A percentile compares a stretch with the other conserved stretches of the same genome.
These are phyloP conservation scores for Sceloporus tristichus DNA, from an alignment of 2,113 vertebrate species.

Conservation along the genomic window DNA sequence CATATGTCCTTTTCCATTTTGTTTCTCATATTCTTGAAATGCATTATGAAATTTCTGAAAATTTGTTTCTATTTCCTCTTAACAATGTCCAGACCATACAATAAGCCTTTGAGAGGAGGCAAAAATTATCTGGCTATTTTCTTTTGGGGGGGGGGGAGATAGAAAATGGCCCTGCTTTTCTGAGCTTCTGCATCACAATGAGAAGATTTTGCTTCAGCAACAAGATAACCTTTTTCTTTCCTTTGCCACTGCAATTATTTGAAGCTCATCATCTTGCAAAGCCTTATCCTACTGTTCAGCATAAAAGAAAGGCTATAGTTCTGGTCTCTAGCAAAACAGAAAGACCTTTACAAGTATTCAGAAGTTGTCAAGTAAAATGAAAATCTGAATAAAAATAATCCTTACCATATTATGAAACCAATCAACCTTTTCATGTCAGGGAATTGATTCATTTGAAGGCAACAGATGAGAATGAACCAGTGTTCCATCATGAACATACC, in stretches of 20 bases:
- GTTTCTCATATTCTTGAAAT: not conserved
- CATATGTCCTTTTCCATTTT: not conserved
- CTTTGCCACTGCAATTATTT: conserved; percentile 43
- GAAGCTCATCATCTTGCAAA: conserved; percentile 26
- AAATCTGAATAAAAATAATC: conserved; percentile 20
- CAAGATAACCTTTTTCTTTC: conserved; percentile 38
- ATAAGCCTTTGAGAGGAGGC: conserved; percentile 26
- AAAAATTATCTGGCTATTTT: conserved; percentile 22
- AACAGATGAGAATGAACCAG: not conserved
- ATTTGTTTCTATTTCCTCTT: conserved; percentile 17
- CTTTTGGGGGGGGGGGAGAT: not conserved
- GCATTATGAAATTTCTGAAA: conserved; percentile 10
- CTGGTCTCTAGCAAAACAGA: not conserved
- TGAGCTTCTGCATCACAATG: conserved; percentile 35
- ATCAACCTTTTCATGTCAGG: not conserved
- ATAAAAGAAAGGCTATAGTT: conserved; percentile 32
- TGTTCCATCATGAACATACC: not conserved
- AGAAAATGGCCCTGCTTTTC: conserved; percentile 15
- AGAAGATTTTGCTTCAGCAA: conserved; percentile 46
- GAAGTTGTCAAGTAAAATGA: conserved; percentile 23
- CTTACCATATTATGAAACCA: not conserved
- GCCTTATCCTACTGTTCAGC: not conserved
- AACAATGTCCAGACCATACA: not conserved
- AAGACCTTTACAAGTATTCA: not conserved
- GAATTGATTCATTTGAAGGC: not conserved